Conservation (phyloP, 2,888 invertebrate genomes). For the Stramonita haemastoma region DNA sequence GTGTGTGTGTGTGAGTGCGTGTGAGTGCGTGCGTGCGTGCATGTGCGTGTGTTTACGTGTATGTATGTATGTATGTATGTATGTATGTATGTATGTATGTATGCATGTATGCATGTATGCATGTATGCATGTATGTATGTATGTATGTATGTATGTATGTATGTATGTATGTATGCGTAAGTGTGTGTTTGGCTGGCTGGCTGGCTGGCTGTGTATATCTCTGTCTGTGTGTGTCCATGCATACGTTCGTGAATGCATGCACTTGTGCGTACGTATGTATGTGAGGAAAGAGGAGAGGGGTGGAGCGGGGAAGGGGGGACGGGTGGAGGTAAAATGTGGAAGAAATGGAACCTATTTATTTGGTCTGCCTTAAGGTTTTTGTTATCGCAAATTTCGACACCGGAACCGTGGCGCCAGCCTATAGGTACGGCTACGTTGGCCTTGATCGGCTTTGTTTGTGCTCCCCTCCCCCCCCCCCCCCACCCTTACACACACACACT, state of each 20-base stretch:
- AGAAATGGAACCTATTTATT: no score
- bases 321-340: no score
- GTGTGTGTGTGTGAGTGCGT: not conserved
- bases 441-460: no score
- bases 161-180: not conserved
- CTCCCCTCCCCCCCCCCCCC: no score
- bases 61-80: conserved; percentile 16
- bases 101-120: not conserved
- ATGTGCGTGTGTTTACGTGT: not conserved
- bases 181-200: not conserved
- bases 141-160: not conserved
- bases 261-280: not conserved
- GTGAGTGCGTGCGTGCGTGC: not conserved
- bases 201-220: not conserved
- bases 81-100: not conserved
- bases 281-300: not conserved
- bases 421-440: no score
- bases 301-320: no score
- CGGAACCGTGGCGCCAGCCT: no score
- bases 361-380: no score
- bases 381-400: no score
- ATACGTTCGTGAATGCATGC: not conserved
- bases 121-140: not conserved
- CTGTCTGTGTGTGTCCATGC: not conserved
- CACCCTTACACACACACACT: no score